Evolutionary conservation across 2,113 vertebrate species (phyloP).

Genomic region (Leucopsar rothschildi): DNA sequence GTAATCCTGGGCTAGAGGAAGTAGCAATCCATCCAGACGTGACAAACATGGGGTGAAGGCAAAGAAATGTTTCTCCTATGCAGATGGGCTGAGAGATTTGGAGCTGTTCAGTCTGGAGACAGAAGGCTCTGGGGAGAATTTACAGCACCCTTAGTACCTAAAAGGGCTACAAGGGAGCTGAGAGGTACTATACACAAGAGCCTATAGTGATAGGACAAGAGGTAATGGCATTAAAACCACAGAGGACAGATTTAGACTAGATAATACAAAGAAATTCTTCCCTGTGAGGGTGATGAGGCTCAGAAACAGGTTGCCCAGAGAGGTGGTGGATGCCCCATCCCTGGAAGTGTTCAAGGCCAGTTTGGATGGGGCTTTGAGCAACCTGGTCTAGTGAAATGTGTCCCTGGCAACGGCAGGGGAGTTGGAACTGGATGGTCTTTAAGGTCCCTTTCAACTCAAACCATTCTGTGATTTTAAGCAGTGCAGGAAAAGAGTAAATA

Average conservation of each 20-base stretch:
- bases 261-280: neutral
- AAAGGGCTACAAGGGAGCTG: neutral
- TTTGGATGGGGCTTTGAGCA: neutral
- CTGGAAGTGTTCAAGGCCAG: neutral
- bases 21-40: neutral
- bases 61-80: neutral
- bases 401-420: neutral
- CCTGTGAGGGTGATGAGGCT: neutral
- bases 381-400: neutral
- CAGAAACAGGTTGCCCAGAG: neutral
- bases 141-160: neutral
- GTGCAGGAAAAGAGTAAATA: neutral
- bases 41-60: neutral
- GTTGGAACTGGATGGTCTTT: neutral
- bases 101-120: neutral
- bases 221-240: neutral
- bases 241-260: neutral
- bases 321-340: neutral
- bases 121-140: fast-evolving
- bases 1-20: neutral
- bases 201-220: neutral
- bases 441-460: neutral
- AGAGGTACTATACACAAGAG: neutral
- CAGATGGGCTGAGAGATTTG: neutral
- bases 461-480: neutral